Conservation (phyloP, 2,888 invertebrate species). For the Homarus gammarus region DNA sequence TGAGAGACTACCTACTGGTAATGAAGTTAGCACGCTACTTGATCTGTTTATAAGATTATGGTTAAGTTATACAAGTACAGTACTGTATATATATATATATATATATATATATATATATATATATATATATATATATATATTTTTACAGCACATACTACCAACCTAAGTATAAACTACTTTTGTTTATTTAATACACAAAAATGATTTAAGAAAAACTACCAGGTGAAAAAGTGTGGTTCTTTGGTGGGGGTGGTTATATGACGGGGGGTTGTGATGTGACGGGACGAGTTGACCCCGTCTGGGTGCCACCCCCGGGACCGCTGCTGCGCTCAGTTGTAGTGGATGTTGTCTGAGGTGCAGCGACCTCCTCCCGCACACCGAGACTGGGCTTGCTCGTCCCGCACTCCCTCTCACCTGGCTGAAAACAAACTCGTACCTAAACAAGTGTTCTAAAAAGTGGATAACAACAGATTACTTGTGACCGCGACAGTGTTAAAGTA, state of each 20-base stretch:
- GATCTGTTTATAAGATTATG: too few relatives aligned
- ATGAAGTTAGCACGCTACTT: not conserved
- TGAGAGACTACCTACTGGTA: not conserved
- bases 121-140: too few relatives aligned
- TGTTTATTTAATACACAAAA: not conserved
- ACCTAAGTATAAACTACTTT: too few relatives aligned
- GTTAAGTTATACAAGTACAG: too few relatives aligned
- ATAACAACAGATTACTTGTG: not conserved
- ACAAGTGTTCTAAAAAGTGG: not conserved
- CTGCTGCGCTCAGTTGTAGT: conserved; percentile 43
- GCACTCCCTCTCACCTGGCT: conserved; percentile 8
- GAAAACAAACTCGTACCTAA: not conserved
- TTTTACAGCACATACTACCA: too few relatives aligned
- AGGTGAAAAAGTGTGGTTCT: conserved; percentile 33
- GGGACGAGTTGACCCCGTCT: conserved; percentile 53
- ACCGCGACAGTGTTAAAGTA: not conserved
- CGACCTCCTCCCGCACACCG: conserved; percentile 9
- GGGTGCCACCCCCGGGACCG: conserved; percentile 55
- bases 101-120: too few relatives aligned
- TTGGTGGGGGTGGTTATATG: conserved; percentile 45
- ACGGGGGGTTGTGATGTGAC: conserved; percentile 52
- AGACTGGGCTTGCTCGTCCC: conserved; percentile 12
- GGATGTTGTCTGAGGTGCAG: conserved; percentile 50
- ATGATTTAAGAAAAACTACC: not conserved
- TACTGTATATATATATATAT: too few relatives aligned